These are phyloP conservation scores for Coelopa frigida DNA, from an alignment of 1,140 invertebrate species.

Conservation along the genomic window DNA sequence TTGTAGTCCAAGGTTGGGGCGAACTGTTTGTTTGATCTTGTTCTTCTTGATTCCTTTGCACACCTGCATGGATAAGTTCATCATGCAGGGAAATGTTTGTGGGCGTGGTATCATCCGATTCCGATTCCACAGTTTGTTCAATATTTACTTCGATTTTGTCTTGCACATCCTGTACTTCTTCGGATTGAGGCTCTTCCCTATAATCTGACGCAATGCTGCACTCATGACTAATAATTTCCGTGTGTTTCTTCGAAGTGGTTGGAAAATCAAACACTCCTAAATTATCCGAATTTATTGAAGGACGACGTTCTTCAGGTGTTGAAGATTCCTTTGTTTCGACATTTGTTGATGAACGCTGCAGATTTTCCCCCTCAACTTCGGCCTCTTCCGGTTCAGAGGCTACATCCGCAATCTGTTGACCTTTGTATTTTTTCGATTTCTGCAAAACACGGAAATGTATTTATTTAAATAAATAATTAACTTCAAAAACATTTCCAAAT, in stretches of 20 bases:
- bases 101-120: not conserved
- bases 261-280: no score
- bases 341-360: not conserved
- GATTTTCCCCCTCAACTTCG: not conserved
- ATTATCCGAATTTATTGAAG: not conserved
- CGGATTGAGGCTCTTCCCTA: no score
- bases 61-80: not conserved
- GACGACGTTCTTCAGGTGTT: not conserved
- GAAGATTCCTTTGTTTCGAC: not conserved
- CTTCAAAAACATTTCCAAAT: not conserved
- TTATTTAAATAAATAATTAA: not conserved
- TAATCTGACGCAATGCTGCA: constrained; percentile 29
- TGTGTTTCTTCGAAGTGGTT: no score
- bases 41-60: no score
- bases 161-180: no score
- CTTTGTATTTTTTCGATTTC: constrained; percentile 23
- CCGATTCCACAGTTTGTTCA: constrained; percentile 1
- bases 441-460: constrained; percentile 5
- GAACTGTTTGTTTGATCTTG: not conserved
- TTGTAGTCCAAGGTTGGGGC: not conserved
- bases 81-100: not conserved
- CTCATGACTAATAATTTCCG: constrained; percentile 27
- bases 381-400: not conserved
- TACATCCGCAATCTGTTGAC: not conserved
- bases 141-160: no score